Evolutionary conservation across 2,888 invertebrate species (phyloP).

Genomic region (Melieria omissa): DNA sequence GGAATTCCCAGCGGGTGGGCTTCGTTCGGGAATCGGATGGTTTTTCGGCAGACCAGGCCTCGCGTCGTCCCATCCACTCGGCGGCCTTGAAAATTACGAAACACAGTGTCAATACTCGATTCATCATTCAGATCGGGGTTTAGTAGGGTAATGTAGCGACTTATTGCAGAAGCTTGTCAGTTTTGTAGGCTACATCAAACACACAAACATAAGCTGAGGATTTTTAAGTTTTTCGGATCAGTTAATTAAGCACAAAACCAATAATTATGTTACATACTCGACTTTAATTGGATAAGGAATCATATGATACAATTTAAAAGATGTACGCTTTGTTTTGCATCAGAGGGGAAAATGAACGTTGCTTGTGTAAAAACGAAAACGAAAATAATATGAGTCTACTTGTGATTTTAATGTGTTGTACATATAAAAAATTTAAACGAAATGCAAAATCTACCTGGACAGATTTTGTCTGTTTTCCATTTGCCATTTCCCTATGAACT

Average conservation of each 20-base stretch:
- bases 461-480: slow-evolving; percentile 78
- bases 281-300: slow-evolving; percentile 46
- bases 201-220: too few species aligned
- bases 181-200: too few species aligned
- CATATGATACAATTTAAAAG: slow-evolving; percentile 48
- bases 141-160: too few species aligned
- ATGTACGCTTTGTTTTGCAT: slow-evolving; percentile 45
- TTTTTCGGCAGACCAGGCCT: slow-evolving; percentile 88
- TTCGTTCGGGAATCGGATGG: slow-evolving; percentile 73
- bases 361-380: slow-evolving; percentile 34
- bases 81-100: slow-evolving; percentile 64
- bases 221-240: too few species aligned
- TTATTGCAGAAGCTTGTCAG: too few species aligned
- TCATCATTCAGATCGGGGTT: too few species aligned
- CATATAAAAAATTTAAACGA: slow-evolving; percentile 22
- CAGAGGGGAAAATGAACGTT: background rate
- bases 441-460: slow-evolving; percentile 72
- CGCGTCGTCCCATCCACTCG: slow-evolving; percentile 80
- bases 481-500: slow-evolving; percentile 78
- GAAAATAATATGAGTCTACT: slow-evolving; percentile 38
- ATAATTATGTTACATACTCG: background rate
- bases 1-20: slow-evolving; percentile 79
- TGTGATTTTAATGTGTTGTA: slow-evolving; percentile 12
- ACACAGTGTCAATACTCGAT: too few species aligned
- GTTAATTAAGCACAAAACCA: slow-evolving; percentile 34